Percentiles rank a stretch among this genome's conserved stretches.
Conservation (phyloP, 2,113 vertebrate genomes). For the Macrotis lagotis region DNA sequence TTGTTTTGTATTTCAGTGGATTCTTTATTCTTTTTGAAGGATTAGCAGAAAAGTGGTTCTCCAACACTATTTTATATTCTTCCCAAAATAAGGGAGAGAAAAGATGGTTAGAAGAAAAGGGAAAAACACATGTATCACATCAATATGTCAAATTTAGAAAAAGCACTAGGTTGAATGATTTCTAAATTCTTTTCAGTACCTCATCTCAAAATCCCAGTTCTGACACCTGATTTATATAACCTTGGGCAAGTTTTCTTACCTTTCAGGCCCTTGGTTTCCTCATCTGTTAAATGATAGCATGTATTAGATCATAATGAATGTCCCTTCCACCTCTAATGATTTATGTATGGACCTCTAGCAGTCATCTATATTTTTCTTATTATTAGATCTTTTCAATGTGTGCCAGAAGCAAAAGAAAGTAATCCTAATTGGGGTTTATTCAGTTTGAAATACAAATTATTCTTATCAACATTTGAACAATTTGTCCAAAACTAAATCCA, state of each 20-base stretch:
- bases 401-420: conserved; percentile 60
- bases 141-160: conserved; percentile 7
- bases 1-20: conserved; percentile 5
- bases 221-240: not conserved
- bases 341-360: not conserved
- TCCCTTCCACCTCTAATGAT: not conserved
- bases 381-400: conserved; percentile 19
- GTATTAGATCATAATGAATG: not conserved
- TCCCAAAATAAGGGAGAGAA: conserved; percentile 11
- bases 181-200: conserved; percentile 30
- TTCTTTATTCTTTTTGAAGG: not conserved
- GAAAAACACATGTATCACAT: conserved; percentile 34
- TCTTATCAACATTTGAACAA: conserved; percentile 66
- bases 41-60: conserved; percentile 27
- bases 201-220: not conserved
- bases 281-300: not conserved
- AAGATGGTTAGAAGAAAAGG: not conserved
- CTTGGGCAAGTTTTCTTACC: no score
- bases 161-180: conserved; percentile 31
- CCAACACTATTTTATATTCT: no score
- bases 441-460: conserved; percentile 76
- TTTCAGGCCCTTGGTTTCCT: not conserved
- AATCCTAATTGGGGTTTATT: conserved; percentile 61
- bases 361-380: conserved; percentile 25
- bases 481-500: conserved; percentile 73